Conservation (phyloP, 2,113 vertebrate species). For the Junco hyemalis region DNA sequence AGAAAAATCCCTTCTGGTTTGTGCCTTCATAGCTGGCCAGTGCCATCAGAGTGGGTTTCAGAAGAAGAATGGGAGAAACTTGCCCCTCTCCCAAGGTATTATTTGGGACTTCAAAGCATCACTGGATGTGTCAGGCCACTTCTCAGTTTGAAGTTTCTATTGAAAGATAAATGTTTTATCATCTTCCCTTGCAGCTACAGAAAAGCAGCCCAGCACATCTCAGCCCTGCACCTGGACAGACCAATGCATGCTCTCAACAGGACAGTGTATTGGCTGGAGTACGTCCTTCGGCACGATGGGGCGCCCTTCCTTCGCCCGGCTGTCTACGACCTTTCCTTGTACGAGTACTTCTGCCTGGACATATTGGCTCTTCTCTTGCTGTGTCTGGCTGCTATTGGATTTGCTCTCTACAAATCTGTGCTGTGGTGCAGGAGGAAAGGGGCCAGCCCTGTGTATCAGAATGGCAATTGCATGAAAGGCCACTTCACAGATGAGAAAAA, state of each 20-base stretch:
- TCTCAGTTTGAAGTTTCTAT: neutral
- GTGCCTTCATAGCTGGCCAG: fast-evolving
- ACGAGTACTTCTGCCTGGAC: conserved; percentile 67
- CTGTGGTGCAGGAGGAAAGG: conserved; percentile 33
- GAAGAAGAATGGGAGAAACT: neutral
- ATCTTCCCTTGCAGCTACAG: conserved; percentile 52
- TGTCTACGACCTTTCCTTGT: conserved; percentile 55
- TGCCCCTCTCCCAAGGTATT: neutral
- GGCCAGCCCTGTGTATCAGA: conserved; percentile 17
- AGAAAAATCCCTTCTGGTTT: neutral
- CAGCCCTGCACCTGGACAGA: conserved; percentile 55
- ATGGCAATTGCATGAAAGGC: conserved; percentile 28
- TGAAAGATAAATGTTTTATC: neutral
- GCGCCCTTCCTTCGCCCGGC: conserved; percentile 52
- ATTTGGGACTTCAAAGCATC: neutral
- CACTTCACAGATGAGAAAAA: conserved; percentile 60
- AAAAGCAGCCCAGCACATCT: conserved; percentile 59
- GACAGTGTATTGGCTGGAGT: conserved; percentile 71
- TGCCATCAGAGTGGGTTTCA: neutral
- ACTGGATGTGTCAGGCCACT: neutral
- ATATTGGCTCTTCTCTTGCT: conserved; percentile 45
- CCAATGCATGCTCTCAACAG: conserved; percentile 65
- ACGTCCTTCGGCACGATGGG: conserved; percentile 55
- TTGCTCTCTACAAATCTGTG: conserved; percentile 3
- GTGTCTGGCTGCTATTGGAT: neutral